Evolutionary conservation across 2,888 invertebrate species (phyloP).

Genomic region (Phorcus lineatus): DNA sequence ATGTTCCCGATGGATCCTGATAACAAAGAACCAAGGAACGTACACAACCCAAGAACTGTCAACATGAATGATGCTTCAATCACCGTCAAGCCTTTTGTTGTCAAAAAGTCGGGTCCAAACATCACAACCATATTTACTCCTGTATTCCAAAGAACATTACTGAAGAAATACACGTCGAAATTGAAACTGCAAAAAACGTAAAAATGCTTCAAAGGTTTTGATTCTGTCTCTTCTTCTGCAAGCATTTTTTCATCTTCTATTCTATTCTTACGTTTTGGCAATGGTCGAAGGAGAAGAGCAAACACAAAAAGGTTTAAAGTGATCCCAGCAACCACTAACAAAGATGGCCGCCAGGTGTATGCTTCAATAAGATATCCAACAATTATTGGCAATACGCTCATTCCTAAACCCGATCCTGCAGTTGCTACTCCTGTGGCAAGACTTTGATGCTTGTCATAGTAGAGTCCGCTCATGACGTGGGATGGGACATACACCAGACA

Average conservation of each 20-base stretch:
- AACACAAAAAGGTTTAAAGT: constrained; percentile 56
- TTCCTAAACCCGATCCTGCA: constrained; percentile 59
- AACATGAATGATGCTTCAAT: constrained; percentile 45
- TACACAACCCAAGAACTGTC: constrained; percentile 49
- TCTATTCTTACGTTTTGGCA: constrained; percentile 33
- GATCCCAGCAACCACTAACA: constrained; percentile 57
- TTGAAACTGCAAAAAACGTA: constrained; percentile 23
- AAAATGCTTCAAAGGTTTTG: constrained; percentile 17
- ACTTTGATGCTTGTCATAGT: constrained; percentile 58
- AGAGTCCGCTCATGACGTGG: constrained; percentile 60
- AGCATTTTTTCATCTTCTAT: neutral
- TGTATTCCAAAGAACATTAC: constrained; percentile 28
- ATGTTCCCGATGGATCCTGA: constrained; percentile 57
- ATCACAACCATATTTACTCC: constrained; percentile 43
- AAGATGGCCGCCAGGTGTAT: constrained; percentile 62
- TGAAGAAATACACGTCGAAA: constrained; percentile 23
- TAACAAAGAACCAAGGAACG: constrained; percentile 52
- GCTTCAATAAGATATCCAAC: constrained; percentile 52
- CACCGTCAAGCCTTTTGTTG: constrained; percentile 44
- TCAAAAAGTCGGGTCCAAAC: constrained; percentile 55
- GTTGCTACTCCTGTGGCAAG: constrained; percentile 63
- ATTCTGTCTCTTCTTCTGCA: constrained; percentile 22
- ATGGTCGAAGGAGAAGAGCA: constrained; percentile 51
- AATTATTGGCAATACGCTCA: constrained; percentile 55
- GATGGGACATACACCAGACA: constrained; percentile 62